A percentile compares a stretch with the other conserved stretches of the same genome.
phyloP scores from a whole-genome alignment of 2,113 vertebrate genomes.

The Dryoscopus gambensis region DNA sequence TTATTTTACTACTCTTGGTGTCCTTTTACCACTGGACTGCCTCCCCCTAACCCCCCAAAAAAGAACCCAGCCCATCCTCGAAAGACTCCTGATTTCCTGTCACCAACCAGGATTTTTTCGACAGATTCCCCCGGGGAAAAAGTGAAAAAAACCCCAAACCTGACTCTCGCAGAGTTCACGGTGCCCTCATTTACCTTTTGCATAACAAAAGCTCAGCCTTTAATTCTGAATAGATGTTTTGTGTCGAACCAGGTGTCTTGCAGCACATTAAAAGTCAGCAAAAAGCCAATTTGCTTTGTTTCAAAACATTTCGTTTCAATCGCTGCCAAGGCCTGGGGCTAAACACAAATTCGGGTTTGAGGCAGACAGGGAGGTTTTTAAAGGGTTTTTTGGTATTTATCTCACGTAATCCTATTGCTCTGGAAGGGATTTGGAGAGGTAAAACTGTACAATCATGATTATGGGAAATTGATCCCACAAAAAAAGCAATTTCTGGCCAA shows the following conservation, averaged over 20 bases:
- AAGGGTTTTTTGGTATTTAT: not conserved
- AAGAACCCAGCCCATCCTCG: not conserved
- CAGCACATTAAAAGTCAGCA: slow-evolving; percentile 63
- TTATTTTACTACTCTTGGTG: not conserved
- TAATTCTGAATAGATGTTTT: slow-evolving; percentile 65
- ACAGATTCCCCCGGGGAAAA: not conserved
- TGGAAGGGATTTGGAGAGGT: slow-evolving; percentile 28
- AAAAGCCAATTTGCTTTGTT: slow-evolving; percentile 72
- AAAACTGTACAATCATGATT: not conserved
- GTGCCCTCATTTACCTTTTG: slow-evolving; percentile 63
- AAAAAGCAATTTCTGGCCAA: not conserved
- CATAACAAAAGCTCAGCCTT: slow-evolving; percentile 62
- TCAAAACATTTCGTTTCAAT: slow-evolving; percentile 72
- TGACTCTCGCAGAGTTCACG: slow-evolving; percentile 37
- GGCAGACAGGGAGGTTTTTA: slow-evolving; percentile 15
- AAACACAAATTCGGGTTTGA: slow-evolving; percentile 54
- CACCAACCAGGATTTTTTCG: not conserved
- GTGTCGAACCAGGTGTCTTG: slow-evolving; percentile 70
- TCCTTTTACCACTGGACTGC: not conserved
- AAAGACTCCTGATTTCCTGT: not conserved
- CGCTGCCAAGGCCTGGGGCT: slow-evolving; percentile 69
- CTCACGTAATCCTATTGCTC: slow-evolving; percentile 48
- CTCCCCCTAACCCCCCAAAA: not conserved
- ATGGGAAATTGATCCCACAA: not conserved
- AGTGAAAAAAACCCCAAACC: not conserved